Conservation (phyloP, 2,797 vertebrate species). For the Crypturellus tataupa region DNA sequence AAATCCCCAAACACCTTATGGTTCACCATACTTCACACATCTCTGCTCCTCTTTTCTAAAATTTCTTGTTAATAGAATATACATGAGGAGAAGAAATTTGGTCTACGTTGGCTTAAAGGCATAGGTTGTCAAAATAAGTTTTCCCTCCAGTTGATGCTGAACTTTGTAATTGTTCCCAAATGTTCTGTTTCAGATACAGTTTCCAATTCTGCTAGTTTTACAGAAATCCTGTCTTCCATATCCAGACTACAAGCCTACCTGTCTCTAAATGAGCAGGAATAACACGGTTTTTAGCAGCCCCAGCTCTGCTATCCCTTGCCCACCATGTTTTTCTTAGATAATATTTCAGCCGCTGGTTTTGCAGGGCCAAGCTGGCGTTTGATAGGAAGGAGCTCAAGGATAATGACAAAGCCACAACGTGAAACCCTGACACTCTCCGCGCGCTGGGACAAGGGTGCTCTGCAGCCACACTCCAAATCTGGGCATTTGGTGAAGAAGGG, state of each 20-base stretch:
- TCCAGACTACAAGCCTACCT: neutral
- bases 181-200: neutral
- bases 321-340: neutral
- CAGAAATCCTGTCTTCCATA: neutral
- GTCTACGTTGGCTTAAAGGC: slow-evolving; percentile 46
- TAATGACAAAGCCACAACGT: neutral
- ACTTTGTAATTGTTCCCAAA: slow-evolving; percentile 54
- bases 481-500: neutral
- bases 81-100: neutral
- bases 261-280: neutral
- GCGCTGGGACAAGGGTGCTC: neutral
- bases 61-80: slow-evolving; percentile 29
- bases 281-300: neutral
- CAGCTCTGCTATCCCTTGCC: accelerated
- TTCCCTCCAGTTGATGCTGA: slow-evolving; percentile 13
- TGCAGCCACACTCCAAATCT: accelerated
- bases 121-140: slow-evolving; percentile 55
- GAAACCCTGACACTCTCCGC: neutral
- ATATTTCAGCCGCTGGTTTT: neutral
- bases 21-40: slow-evolving; percentile 54
- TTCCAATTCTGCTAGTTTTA: slow-evolving; percentile 23
- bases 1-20: slow-evolving; percentile 22
- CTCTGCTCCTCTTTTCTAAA: slow-evolving; percentile 8
- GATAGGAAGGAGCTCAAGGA: neutral
- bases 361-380: neutral